These are phyloP conservation scores for Sciurus niger DNA, from an alignment of 2,113 vertebrate genomes.

Conservation along the genomic window DNA sequence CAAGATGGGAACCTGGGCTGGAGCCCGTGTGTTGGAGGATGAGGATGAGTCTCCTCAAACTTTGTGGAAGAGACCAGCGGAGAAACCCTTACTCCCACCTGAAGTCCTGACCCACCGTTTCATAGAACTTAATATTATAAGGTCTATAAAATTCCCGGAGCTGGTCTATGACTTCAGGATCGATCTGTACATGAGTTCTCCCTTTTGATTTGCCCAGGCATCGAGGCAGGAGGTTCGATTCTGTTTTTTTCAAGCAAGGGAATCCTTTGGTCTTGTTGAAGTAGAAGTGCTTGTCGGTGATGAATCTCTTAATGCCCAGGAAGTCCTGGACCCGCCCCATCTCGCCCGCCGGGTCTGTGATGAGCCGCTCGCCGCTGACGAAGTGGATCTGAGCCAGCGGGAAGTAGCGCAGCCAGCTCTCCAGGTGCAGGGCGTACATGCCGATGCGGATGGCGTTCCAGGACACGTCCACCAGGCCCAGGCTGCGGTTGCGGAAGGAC, in stretches of 20 bases:
- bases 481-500: slow-evolving; percentile 95
- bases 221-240: slow-evolving; percentile 93
- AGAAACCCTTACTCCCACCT: slow-evolving; percentile 92
- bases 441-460: slow-evolving; percentile 98
- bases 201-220: slow-evolving; percentile 99
- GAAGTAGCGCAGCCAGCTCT: slow-evolving; percentile 97
- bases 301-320: slow-evolving; percentile 94
- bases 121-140: slow-evolving; percentile 97
- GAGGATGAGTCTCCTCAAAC: not conserved
- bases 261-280: slow-evolving; percentile 99
- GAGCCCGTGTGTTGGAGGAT: not conserved
- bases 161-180: slow-evolving; percentile 96
- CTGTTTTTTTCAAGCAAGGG: slow-evolving; percentile 95
- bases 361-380: slow-evolving; percentile 96
- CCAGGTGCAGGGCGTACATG: slow-evolving; percentile 95
- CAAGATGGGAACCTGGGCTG: not conserved
- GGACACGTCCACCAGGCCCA: slow-evolving; percentile 94
- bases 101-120: slow-evolving; percentile 97
- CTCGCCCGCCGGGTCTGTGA: slow-evolving; percentile 96
- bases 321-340: slow-evolving; percentile 98
- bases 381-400: slow-evolving; percentile 97
- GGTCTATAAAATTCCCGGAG: slow-evolving; percentile 97
- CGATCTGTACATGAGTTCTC: slow-evolving; percentile 97
- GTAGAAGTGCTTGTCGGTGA: slow-evolving; percentile 98
- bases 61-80: not conserved